Evolutionary conservation across 2,797 vertebrate genomes (phyloP), one percentile per base, ranked within the genome.

Genomic region (Neosalanx taihuensis): DNA sequence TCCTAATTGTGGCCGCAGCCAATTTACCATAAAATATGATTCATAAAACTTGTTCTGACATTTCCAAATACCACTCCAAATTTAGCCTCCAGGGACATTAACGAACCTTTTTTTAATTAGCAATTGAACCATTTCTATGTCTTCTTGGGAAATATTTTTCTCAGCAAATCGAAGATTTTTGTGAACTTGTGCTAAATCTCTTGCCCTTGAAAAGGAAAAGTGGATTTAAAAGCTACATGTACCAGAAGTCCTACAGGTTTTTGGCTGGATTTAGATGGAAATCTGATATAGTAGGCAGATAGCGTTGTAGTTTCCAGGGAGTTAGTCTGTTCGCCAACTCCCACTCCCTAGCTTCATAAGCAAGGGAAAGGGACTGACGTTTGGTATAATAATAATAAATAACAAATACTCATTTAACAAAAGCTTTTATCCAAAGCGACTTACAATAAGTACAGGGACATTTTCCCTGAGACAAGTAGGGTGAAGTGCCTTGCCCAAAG

Each of bases 361-460:
- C 76, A 35, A 37, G 26, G 59, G 78, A 83, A 77, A 85, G 72
- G 33, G 61, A 73, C 63, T 60, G 77, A 76, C 72, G 79, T 81
- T 76, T 72, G 76, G 73, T 81, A 26, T 26, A 26, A 26, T 26
- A 26, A 26, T 26, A 26, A 26, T 26, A 26, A 26, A 26, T 26
- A 26, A 26, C 23, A 26, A 26, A 26, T 26, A 26, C 23, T 26
- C 23, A 26, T 26, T 26, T 26, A 26, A 26, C 23, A 26, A 1
- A 26, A 26, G 23, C 23, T 26, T 26, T 26, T 26, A 26, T 26
- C 23, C 23, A 26, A 26, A 26, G 23, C 23, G 23, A 26, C 23
- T 26, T 26, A 26, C 23, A 26, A 26, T 26, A 26, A 26, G 23
- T 26, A 26, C 23, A 26, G 23, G 23, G 23, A 26, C 23, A 26